Conservation (phyloP, 23 tunicate genomes). For the Halocynthia roretzi region DNA sequence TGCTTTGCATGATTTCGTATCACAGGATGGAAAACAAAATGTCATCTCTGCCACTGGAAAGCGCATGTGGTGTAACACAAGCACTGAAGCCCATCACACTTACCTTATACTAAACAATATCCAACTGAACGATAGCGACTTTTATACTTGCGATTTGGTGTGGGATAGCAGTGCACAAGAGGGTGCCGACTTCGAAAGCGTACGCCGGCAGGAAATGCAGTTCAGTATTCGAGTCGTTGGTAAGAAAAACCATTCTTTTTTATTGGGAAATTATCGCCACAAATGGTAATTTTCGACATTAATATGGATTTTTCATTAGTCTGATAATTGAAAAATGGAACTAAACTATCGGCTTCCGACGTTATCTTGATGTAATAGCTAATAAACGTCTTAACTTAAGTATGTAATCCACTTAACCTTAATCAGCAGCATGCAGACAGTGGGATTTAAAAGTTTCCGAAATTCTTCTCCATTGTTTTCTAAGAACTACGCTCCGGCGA, state of each 20-base stretch:
- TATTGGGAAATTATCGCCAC: not conserved
- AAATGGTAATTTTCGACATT: not conserved
- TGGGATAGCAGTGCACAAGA: conserved; percentile 68
- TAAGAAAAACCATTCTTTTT: not conserved
- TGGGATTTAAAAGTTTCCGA: no score
- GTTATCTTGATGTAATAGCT: no score
- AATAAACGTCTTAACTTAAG: no score
- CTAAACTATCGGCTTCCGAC: no score
- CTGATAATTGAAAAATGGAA: no score
- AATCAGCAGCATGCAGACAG: no score
- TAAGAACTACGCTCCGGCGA: no score
- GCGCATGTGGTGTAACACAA: conserved; percentile 71
- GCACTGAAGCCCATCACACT: conserved; percentile 40
- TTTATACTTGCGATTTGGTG: conserved; percentile 49
- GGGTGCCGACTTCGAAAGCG: conserved; percentile 77
- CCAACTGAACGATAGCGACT: conserved; percentile 39
- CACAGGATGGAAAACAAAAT: conserved; percentile 46
- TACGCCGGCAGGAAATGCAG: conserved; percentile 52
- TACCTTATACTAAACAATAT: conserved; percentile 34
- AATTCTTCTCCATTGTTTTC: no score
- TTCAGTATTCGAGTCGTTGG: conserved; percentile 51
- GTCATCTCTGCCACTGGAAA: conserved; percentile 42
- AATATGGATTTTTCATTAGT: not conserved
- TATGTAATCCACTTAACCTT: no score
- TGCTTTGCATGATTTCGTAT: not conserved